Conservation (phyloP, 30 jellyfish, hydroid and myxozoan genomes). For the Cassiopea andromeda region DNA sequence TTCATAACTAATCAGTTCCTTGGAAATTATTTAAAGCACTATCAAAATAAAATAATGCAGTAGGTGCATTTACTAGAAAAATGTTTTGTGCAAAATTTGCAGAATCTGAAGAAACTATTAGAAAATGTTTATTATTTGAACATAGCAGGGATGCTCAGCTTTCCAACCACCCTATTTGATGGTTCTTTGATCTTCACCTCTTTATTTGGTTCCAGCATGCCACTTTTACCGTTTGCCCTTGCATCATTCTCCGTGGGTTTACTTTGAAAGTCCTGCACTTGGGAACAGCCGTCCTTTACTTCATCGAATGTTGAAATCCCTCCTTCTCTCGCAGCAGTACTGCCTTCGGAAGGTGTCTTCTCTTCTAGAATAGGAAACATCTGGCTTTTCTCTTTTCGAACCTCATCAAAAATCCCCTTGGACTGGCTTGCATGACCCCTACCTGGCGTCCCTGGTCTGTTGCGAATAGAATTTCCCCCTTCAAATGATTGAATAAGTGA, state of each 20-base stretch:
- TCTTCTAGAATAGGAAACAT: conserved; percentile 8
- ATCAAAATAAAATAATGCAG: too few relatives aligned
- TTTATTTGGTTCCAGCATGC: background rate
- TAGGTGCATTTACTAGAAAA: background rate
- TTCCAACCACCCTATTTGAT: conserved; percentile 21
- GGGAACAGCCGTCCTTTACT: background rate
- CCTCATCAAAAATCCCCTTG: background rate
- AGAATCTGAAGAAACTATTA: too few relatives aligned
- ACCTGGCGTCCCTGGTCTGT: conserved; percentile 59
- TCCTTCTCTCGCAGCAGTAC: background rate
- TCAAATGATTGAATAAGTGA: conserved; percentile 30
- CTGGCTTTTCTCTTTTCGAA: background rate
- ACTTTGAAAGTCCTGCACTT: background rate
- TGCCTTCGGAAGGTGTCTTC: background rate
- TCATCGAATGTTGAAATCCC: conserved; percentile 11
- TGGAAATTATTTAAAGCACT: too few relatives aligned
- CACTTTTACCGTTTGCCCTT: background rate
- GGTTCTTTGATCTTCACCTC: background rate
- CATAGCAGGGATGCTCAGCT: conserved; percentile 35
- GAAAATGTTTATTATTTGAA: conserved; percentile 8
- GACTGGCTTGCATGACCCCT: background rate
- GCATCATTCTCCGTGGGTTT: background rate
- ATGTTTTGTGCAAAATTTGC: background rate
- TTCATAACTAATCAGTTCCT: too few relatives aligned
- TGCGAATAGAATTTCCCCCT: background rate